A percentile compares a stretch with the other conserved stretches of the same genome.
These are phyloP conservation scores for Onychomys arenicola DNA, from an alignment of 2,797 vertebrate species.

Conservation along the genomic window DNA sequence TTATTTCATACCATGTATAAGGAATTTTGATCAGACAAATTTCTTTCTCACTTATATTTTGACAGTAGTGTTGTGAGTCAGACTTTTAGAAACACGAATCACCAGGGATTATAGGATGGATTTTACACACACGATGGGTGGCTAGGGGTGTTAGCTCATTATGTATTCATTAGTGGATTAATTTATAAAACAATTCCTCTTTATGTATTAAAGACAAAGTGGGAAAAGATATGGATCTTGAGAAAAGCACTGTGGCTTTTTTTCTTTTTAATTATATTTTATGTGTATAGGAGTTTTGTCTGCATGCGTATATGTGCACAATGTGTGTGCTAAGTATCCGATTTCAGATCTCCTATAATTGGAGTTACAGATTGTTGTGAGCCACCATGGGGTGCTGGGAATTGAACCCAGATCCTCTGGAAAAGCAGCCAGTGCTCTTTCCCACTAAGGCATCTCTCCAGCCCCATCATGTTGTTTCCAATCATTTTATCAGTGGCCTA, in stretches of 20 bases:
- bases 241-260: neutral
- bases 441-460: neutral
- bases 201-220: neutral
- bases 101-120: neutral
- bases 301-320: neutral
- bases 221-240: neutral
- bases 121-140: neutral
- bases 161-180: neutral
- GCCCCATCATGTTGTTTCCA: neutral
- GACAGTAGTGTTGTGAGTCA: neutral
- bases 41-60: constrained; percentile 48
- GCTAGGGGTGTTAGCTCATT: neutral
- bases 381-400: neutral
- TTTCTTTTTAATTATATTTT: neutral
- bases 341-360: neutral
- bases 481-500: neutral
- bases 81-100: constrained; percentile 9
- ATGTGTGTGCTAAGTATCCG: neutral
- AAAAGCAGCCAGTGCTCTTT: neutral
- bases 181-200: neutral
- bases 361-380: neutral
- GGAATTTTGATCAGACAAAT: constrained; percentile 36
- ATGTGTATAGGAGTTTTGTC: neutral
- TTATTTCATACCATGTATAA: neutral
- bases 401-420: neutral